Evolutionary conservation across 2,888 invertebrate species (phyloP).

Genomic region (Resseliella maxima): DNA sequence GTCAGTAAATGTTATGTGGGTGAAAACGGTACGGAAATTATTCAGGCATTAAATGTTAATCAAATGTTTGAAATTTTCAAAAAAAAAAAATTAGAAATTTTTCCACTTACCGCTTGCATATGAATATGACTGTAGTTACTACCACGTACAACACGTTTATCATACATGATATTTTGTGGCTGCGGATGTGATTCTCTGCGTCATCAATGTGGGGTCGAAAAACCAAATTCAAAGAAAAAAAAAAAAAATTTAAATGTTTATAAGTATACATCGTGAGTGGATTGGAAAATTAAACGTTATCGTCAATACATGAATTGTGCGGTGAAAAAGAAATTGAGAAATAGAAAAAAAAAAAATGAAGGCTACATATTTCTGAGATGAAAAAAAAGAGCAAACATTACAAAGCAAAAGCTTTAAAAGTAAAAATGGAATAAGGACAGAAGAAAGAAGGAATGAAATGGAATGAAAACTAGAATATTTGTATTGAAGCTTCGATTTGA

Average conservation of each 20-base stretch:
- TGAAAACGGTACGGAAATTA: neutral
- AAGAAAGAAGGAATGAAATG: neutral
- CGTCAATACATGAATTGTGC: too few species aligned
- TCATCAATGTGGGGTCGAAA: neutral
- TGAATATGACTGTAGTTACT: slow-evolving; percentile 76
- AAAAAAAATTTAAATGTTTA: neutral
- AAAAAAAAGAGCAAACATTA: neutral
- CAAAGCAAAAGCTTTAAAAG: neutral
- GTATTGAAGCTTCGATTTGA: neutral
- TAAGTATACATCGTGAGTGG: neutral
- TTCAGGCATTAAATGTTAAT: neutral
- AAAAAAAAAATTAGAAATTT: neutral
- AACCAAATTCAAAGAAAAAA: neutral
- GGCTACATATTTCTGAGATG: too few species aligned
- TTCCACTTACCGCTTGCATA: slow-evolving; percentile 60
- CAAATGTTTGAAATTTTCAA: neutral
- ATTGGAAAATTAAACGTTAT: too few species aligned
- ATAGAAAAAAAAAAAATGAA: too few species aligned
- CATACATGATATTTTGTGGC: slow-evolving; percentile 88
- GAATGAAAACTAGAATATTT: neutral
- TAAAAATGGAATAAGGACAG: neutral
- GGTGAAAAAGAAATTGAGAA: too few species aligned
- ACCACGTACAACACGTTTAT: slow-evolving; percentile 86
- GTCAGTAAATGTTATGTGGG: neutral
- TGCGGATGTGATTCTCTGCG: slow-evolving; percentile 39